A percentile compares a stretch with the other conserved stretches of the same genome.
phyloP scores from a whole-genome alignment of 2,113 vertebrate species.

The Nettapus auritus region DNA sequence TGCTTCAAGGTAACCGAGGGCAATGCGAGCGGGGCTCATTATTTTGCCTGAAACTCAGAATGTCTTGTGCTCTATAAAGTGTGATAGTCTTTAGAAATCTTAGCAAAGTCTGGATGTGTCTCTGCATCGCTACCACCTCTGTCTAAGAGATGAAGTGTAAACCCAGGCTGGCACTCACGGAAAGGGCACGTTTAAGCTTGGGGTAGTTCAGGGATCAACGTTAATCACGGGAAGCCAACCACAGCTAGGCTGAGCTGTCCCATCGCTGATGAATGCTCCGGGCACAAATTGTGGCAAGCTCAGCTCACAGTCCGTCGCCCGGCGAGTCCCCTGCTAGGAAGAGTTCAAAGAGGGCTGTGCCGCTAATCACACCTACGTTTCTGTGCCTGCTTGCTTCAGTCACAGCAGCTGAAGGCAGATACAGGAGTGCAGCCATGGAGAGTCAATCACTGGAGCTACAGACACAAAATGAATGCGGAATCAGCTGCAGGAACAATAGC shows the following conservation, averaged over 20 bases:
- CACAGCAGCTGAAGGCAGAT: not conserved
- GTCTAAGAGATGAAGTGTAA: not conserved
- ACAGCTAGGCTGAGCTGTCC: not conserved
- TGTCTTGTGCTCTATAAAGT: not conserved
- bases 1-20: not conserved
- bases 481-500: conserved; percentile 19
- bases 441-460: not conserved
- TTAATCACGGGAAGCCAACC: not conserved
- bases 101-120: not conserved
- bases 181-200: not conserved
- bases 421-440: not conserved
- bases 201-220: not conserved
- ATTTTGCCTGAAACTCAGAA: not conserved
- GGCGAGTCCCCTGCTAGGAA: not conserved
- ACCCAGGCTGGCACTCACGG: not conserved
- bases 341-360: not conserved
- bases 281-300: not conserved
- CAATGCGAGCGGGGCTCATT: not conserved
- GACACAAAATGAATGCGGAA: not conserved
- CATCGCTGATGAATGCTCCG: not conserved
- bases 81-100: not conserved
- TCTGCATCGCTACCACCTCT: not conserved
- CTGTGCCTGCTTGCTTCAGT: not conserved
- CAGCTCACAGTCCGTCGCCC: not conserved
- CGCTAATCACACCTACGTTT: not conserved